Base-by-base conservation (phyloP, 1,140 invertebrate genomes). In the Trichomalopsis sarcophagae region DNA sequence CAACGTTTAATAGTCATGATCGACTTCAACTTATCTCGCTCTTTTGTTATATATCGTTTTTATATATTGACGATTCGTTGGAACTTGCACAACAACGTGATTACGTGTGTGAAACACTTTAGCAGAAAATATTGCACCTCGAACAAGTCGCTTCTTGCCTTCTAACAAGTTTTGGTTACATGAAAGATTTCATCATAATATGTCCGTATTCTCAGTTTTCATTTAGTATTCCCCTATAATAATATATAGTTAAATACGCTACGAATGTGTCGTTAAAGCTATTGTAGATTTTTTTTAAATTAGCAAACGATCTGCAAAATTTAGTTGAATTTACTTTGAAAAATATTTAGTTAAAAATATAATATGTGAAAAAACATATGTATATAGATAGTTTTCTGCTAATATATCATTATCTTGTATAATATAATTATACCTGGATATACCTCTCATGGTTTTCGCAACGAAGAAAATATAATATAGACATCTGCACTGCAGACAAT, bases 81-180 rank as follows among this genome's bases (percentile, higher is more conserved):
- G 81, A 87, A 81, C 69, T 87, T 82, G 47, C 84, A 88, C 87
- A 88, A 88, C 87, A 84, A 78, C 33, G 50, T 86, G 47, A 77
- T 21, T 23, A 47, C 55, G 27, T 33, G 27, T 82, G 1, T 33
- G 82, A 82, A 90, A 88, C 84, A 89, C 76, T 86, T 55, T 76
- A 73, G 76, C 87, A 88, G 84, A 88, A 87, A 89, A 89, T 88
- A 89, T 88, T 87, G 88, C 88, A 88, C 86, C 86, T 88, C 84
- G 84, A 88, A 88, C 81, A 87, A 87, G 84, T 88, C 66, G 76
- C 21, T 55, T 75, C 68, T 87, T 81, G 23, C 87, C 86, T 88
- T 87, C 84, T 87, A 87, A 87, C 86, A 86, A 88, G 87, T 88
- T 88, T 87, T 87, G 86, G 30, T 76, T 83, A 78, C 75, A 74